These are phyloP conservation scores for Tenebrio molitor DNA, from an alignment of 1,140 invertebrate genomes.

Conservation along the genomic window DNA sequence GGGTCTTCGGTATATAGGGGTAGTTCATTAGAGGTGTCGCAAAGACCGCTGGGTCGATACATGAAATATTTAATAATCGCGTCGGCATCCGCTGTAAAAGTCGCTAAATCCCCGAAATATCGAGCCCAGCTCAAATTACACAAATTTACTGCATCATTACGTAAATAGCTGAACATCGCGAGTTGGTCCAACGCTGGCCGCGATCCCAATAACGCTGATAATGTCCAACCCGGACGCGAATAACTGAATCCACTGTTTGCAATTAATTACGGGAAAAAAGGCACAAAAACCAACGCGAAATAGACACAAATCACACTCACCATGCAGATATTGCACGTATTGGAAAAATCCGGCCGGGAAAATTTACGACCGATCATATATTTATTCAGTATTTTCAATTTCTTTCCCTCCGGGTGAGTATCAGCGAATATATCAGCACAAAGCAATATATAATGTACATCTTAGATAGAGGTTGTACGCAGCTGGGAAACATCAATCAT, in stretches of 20 bases:
- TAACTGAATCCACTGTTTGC: constrained; percentile 54
- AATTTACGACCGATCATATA: constrained; percentile 59
- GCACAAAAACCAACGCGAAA: constrained; percentile 42
- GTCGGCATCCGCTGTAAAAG: constrained; percentile 31
- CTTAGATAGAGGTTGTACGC: constrained; percentile 45
- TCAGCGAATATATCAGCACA: constrained; percentile 51
- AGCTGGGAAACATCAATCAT: constrained; percentile 52
- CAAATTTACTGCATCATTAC: constrained; percentile 59
- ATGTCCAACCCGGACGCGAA: constrained; percentile 51
- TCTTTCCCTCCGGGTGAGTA: constrained; percentile 51
- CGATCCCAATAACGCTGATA: constrained; percentile 56
- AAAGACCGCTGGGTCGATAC: constrained; percentile 3
- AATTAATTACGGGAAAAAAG: constrained; percentile 56
- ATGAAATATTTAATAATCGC: constrained; percentile 38
- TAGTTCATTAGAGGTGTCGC: constrained; percentile 34
- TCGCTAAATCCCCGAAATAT: constrained; percentile 26
- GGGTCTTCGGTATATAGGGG: constrained; percentile 2
- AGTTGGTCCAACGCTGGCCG: constrained; percentile 16
- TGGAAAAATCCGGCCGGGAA: constrained; percentile 52
- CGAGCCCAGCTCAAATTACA: constrained; percentile 48
- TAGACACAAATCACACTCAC: constrained; percentile 53
- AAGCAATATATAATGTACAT: constrained; percentile 51
- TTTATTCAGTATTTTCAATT: constrained; percentile 60
- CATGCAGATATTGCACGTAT: constrained; percentile 54
- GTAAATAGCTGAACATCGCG: constrained; percentile 52